A percentile compares a stretch with the other conserved stretches of the same genome.
These are phyloP conservation scores for Parotocinclus haroldoi DNA, from an alignment of 2,797 vertebrate species.

Conservation along the genomic window DNA sequence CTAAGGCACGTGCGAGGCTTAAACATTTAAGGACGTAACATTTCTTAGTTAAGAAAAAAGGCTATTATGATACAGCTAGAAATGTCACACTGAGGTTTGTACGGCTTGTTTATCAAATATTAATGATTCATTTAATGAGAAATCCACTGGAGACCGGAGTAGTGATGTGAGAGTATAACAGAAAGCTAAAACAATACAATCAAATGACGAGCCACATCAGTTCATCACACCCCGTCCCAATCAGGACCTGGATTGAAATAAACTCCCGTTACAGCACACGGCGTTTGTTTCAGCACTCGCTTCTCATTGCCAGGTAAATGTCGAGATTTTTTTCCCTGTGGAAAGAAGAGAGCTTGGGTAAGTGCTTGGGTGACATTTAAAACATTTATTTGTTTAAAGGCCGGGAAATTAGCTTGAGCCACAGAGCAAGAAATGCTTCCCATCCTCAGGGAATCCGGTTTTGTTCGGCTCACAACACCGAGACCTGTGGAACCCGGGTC, in stretches of 20 bases:
- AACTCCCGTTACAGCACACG: neutral
- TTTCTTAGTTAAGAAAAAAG: no score
- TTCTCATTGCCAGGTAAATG: neutral
- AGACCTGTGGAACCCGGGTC: neutral
- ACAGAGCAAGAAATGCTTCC: neutral
- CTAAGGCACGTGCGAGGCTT: no score
- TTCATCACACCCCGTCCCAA: neutral
- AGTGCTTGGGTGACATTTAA: neutral
- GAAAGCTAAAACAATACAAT: neutral
- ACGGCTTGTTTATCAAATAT: no score
- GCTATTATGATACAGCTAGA: no score
- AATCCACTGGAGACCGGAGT: no score
- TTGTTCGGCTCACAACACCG: neutral
- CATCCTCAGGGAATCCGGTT: neutral
- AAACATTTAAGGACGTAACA: no score
- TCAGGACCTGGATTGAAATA: no score
- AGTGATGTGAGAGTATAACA: no score
- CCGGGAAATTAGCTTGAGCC: neutral
- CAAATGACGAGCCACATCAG: neutral
- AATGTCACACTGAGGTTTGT: no score
- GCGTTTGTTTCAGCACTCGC: conserved; percentile 8
- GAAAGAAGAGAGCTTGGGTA: neutral
- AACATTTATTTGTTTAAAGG: neutral
- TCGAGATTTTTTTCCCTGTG: conserved; percentile 7
- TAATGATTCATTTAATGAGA: no score